Conservation (phyloP, 2,113 vertebrate species). For the Rhegmatorhina hoffmannsi region DNA sequence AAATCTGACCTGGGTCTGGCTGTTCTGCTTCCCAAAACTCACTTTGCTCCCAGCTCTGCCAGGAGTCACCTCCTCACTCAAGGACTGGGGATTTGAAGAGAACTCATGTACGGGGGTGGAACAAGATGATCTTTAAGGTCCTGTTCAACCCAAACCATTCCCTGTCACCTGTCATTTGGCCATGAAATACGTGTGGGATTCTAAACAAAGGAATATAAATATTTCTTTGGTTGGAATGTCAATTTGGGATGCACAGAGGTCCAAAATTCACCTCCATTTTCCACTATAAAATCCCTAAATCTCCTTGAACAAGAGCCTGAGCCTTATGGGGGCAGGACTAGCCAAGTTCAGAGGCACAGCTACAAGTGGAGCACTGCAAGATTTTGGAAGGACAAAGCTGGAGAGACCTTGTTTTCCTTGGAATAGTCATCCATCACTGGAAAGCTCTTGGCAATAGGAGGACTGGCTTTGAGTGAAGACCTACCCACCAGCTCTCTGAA, state of each 20-base stretch:
- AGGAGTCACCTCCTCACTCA: not conserved
- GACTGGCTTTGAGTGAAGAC: not conserved
- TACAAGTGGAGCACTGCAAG: not conserved
- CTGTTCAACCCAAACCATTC: not conserved
- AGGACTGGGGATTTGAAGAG: not conserved
- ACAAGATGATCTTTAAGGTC: fast-evolving
- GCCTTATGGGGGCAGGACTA: too few species aligned
- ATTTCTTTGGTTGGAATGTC: not conserved
- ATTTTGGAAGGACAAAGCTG: not conserved
- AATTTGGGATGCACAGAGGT: not conserved
- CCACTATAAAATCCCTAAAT: not conserved
- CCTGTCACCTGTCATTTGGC: not conserved
- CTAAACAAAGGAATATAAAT: not conserved
- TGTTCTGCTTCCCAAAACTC: not conserved
- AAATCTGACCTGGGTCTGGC: not conserved
- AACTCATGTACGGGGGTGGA: not conserved
- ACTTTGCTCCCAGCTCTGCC: not conserved
- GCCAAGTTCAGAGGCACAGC: not conserved
- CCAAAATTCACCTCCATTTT: not conserved
- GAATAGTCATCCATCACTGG: not conserved
- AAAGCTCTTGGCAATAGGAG: not conserved
- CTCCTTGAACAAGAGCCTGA: not conserved
- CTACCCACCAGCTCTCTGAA: not conserved
- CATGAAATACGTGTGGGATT: not conserved
- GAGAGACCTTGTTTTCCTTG: not conserved